A percentile compares a stretch with the other conserved stretches of the same genome.
Conservation (phyloP, 2,888 invertebrate species). For the Nowickia ferox region DNA sequence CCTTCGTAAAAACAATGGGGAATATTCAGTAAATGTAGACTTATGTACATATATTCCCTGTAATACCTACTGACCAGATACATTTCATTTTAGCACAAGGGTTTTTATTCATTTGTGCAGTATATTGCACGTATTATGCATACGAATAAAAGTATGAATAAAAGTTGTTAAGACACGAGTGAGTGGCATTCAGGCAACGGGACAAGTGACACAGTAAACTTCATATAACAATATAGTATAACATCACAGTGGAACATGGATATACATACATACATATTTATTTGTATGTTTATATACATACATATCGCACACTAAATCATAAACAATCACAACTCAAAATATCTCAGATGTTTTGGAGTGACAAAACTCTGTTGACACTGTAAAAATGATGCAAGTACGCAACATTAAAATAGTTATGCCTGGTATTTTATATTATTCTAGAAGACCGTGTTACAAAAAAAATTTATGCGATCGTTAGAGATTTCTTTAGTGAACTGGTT, state of each 20-base stretch:
- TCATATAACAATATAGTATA: conserved; percentile 1
- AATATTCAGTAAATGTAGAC: background rate
- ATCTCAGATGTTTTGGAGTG: too few species aligned
- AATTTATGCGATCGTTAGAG: too few species aligned
- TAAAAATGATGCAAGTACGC: too few species aligned
- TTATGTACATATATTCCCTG: background rate
- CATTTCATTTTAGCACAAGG: conserved; percentile 13
- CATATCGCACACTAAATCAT: too few species aligned
- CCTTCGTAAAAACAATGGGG: background rate
- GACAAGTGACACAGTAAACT: conserved; percentile 50
- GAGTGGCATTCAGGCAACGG: background rate
- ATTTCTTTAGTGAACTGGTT: too few species aligned
- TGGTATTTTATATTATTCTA: too few species aligned
- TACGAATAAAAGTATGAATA: background rate
- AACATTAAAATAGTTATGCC: too few species aligned
- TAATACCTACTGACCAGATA: conserved; percentile 6
- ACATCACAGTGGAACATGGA: background rate
- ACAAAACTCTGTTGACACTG: too few species aligned
- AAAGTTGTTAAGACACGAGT: conserved; percentile 3
- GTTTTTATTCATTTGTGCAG: conserved; percentile 2
- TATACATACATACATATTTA: background rate
- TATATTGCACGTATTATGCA: too few species aligned
- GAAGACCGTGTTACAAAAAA: too few species aligned
- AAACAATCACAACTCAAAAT: too few species aligned
- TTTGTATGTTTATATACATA: too few species aligned